These are phyloP conservation scores for Cryptotis parvus DNA, from an alignment of 2,113 vertebrate species.

Conservation along the genomic window DNA sequence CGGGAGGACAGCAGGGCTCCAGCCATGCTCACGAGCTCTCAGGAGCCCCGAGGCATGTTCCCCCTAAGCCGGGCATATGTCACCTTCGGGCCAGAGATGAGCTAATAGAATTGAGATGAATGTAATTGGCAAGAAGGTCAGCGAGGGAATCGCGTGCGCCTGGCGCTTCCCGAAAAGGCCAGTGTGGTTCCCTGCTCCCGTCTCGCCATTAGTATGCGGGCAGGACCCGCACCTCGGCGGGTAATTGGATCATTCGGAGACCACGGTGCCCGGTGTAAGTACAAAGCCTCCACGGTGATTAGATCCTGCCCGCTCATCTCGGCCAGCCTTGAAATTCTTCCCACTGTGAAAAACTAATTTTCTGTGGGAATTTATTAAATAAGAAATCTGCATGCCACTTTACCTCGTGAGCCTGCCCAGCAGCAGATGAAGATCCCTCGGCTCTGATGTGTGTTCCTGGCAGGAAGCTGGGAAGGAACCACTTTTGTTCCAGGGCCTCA, in stretches of 20 bases:
- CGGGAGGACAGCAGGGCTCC: not conserved
- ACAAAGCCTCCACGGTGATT: conserved; percentile 91
- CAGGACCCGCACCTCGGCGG: conserved; percentile 87
- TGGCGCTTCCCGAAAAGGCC: conserved; percentile 86
- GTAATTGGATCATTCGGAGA: conserved; percentile 92
- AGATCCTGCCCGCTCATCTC: conserved; percentile 90
- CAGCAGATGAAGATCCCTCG: conserved; percentile 87
- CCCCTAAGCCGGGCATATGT: conserved; percentile 83
- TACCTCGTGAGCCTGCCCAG: conserved; percentile 87
- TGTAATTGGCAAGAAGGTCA: conserved; percentile 89
- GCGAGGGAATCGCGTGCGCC: conserved; percentile 75
- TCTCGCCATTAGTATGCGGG: conserved; percentile 90
- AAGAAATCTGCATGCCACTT: conserved; percentile 92
- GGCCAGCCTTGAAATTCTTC: conserved; percentile 91
- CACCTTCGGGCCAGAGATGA: conserved; percentile 89
- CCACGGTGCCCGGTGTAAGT: conserved; percentile 90
- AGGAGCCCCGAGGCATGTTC: conserved; percentile 77
- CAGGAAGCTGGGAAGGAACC: conserved; percentile 54
- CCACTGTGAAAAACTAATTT: conserved; percentile 94
- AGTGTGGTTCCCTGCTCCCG: conserved; percentile 81
- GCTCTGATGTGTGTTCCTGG: conserved; percentile 87
- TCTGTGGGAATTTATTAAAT: conserved; percentile 93
- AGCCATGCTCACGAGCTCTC: not conserved
- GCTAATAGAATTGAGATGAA: conserved; percentile 90
- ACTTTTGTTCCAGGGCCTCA: conserved; percentile 41